phyloP scores from a whole-genome alignment of 2,888 invertebrate genomes.

The Pseudanteris insignis region DNA sequence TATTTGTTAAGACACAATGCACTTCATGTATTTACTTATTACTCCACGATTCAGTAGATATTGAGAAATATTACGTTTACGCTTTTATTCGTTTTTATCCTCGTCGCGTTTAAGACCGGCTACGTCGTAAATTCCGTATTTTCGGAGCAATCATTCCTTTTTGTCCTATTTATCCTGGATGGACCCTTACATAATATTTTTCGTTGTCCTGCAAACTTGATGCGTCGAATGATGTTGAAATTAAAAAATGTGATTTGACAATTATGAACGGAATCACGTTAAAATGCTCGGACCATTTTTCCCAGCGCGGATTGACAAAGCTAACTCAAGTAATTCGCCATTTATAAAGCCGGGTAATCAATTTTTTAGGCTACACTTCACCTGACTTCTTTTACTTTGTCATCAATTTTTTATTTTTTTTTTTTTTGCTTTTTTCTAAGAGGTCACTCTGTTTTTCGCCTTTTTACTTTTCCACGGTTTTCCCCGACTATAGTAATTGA shows the following conservation, averaged over 20 bases:
- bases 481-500: constrained; percentile 36
- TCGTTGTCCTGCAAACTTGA: no score
- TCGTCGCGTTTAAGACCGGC: constrained; percentile 8
- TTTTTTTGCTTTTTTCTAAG: neutral
- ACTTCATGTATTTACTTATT: constrained; percentile 11
- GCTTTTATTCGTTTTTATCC: constrained; percentile 1
- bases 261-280: neutral
- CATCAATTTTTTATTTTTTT: neutral
- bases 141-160: neutral
- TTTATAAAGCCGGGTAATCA: no score
- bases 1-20: constrained; percentile 15
- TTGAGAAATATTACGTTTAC: constrained; percentile 28
- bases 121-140: constrained; percentile 13
- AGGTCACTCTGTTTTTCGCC: constrained; percentile 9
- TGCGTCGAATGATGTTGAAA: no score
- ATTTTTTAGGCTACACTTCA: constrained; percentile 19
- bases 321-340: constrained; percentile 19
- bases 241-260: neutral
- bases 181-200: no score
- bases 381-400: constrained; percentile 24
- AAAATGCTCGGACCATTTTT: no score
- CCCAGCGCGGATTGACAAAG: neutral
- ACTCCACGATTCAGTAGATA: constrained; percentile 12
- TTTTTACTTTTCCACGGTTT: constrained; percentile 15
- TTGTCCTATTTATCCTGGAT: neutral